Evolutionary conservation across 2,888 invertebrate species (phyloP).

Genomic region (Dilophus febrilis): DNA sequence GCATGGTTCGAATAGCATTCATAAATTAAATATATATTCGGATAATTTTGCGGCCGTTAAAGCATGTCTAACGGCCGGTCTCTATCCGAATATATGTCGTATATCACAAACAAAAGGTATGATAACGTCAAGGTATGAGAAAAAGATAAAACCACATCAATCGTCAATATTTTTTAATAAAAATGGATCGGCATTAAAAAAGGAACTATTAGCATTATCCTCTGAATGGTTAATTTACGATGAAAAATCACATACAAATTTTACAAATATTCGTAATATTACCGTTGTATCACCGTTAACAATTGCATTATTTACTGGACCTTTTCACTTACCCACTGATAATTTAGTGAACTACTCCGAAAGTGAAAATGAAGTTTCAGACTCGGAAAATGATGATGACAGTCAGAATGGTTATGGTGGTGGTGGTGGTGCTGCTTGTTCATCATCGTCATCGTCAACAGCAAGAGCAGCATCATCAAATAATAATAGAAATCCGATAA

Average conservation of each 20-base stretch:
- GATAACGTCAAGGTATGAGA: conserved; percentile 45
- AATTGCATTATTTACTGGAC: conserved; percentile 50
- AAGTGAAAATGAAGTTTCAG: conserved; percentile 2
- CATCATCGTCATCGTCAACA: too few relatives aligned
- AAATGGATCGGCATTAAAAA: conserved; percentile 10
- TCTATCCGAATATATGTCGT: conserved; percentile 76
- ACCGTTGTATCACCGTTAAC: conserved; percentile 69
- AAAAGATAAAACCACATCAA: conserved; percentile 36
- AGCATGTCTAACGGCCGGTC: conserved; percentile 70
- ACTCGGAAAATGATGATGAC: conserved; percentile 6
- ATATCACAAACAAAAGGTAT: conserved; percentile 45
- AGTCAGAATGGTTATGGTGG: too few relatives aligned
- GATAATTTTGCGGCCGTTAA: conserved; percentile 84
- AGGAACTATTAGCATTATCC: conserved; percentile 33
- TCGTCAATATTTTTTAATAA: conserved; percentile 34
- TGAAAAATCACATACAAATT: conserved; percentile 56
- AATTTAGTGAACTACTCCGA: not conserved
- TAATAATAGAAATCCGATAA: not conserved
- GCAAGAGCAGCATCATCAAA: conserved; percentile 9
- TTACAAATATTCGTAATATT: conserved; percentile 58
- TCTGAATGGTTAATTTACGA: conserved; percentile 78
- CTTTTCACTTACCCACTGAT: conserved; percentile 30
- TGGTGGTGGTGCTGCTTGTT: too few relatives aligned
- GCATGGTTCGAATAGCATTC: conserved; percentile 44
- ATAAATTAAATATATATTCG: conserved; percentile 59